Conservation (phyloP, 2,797 vertebrate species). For the Rhinogobio ventralis region DNA sequence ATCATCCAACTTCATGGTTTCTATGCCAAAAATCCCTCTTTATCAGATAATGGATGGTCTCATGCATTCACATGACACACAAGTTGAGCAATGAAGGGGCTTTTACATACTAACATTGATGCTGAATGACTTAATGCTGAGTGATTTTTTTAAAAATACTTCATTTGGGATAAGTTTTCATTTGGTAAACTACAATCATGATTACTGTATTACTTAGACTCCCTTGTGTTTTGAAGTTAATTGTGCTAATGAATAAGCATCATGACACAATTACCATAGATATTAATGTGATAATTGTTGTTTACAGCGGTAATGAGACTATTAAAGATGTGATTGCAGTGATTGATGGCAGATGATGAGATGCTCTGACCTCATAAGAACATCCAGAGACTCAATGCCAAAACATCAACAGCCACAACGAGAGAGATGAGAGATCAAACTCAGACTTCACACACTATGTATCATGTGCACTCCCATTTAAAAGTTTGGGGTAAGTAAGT, state of each 20-base stretch:
- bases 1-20: neutral
- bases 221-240: neutral
- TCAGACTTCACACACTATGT: neutral
- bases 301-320: neutral
- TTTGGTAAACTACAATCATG: neutral
- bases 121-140: neutral
- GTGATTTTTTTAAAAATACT: neutral
- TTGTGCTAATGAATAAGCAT: neutral
- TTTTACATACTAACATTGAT: neutral
- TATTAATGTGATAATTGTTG: conserved; percentile 13
- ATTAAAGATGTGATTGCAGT: neutral
- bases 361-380: neutral
- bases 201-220: neutral
- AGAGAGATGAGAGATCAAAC: neutral
- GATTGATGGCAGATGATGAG: conserved; percentile 20
- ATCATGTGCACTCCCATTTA: neutral
- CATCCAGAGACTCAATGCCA: neutral
- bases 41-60: neutral
- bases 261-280: neutral
- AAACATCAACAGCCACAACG: neutral
- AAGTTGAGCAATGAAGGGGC: neutral
- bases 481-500: neutral
- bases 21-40: neutral
- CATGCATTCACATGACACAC: neutral
- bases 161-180: neutral